Percentiles rank a stretch among this genome's conserved stretches.
Evolutionary conservation across 1,140 invertebrate genomes (phyloP).

Genomic region (Tribolium castaneum): DNA sequence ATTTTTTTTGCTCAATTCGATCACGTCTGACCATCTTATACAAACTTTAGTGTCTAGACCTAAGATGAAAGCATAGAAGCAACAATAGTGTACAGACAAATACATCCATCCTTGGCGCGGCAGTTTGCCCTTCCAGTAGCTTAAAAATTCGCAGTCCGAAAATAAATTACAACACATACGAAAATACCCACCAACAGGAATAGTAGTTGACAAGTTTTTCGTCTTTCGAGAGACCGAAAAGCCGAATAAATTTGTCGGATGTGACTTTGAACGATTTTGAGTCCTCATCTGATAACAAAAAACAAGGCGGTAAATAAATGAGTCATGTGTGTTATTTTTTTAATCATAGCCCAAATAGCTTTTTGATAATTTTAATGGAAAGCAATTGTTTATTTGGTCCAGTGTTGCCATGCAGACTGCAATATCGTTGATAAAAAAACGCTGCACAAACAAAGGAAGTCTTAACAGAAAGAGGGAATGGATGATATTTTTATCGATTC

Average conservation of each 20-base stretch:
- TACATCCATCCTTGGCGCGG: constrained; percentile 97
- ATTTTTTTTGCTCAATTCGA: constrained; percentile 79
- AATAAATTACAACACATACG: background rate
- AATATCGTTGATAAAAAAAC: background rate
- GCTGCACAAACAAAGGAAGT: background rate
- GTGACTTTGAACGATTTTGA: constrained; percentile 83
- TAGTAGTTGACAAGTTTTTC: constrained; percentile 97
- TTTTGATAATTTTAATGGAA: background rate
- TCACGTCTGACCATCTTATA: constrained; percentile 86
- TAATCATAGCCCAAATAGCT: no score
- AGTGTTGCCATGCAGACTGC: background rate
- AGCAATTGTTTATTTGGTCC: background rate
- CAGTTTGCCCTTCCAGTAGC: constrained; percentile 92
- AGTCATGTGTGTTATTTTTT: background rate
- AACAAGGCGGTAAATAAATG: constrained; percentile 24
- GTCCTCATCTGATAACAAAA: constrained; percentile 78
- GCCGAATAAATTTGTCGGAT: constrained; percentile 86
- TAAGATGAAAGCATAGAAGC: constrained; percentile 95
- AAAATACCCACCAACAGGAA: constrained; percentile 83
- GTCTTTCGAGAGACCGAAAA: constrained; percentile 92
- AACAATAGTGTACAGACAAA: constrained; percentile 94
- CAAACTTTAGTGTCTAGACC: constrained; percentile 90
- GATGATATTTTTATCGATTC: background rate
- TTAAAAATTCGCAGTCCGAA: constrained; percentile 60
- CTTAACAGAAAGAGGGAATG: background rate